A percentile compares a stretch with the other conserved stretches of the same genome.
These are phyloP conservation scores for Vicugna pacos DNA, from an alignment of 2,113 vertebrate genomes.

Conservation along the genomic window DNA sequence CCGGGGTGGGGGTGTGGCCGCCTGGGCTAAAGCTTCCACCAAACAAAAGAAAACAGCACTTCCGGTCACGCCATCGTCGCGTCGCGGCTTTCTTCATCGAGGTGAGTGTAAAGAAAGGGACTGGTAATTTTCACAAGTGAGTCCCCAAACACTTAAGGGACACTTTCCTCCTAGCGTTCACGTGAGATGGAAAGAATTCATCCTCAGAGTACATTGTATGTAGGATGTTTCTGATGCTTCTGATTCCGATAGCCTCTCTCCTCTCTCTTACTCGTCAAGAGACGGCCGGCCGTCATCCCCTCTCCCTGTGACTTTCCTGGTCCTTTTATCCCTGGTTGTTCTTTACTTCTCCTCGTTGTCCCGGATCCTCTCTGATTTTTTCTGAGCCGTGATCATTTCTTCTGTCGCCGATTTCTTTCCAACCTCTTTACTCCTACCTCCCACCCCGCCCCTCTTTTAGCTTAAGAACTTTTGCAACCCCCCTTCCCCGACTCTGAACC, in stretches of 20 bases:
- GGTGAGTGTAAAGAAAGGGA: conserved; percentile 63
- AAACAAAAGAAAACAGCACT: conserved; percentile 41
- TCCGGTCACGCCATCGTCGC: conserved; percentile 16
- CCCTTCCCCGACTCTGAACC: neutral
- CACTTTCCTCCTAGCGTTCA: neutral
- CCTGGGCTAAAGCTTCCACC: neutral
- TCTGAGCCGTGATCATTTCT: neutral
- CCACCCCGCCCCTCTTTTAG: neutral
- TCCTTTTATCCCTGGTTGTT: neutral
- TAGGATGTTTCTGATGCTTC: neutral
- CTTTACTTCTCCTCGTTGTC: conserved; percentile 3
- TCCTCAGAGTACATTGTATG: neutral
- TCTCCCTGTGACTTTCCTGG: neutral
- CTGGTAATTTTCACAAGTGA: neutral
- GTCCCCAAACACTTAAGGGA: neutral
- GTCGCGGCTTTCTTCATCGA: neutral
- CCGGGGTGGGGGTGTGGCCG: neutral
- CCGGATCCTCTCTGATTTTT: neutral
- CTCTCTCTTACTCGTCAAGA: neutral
- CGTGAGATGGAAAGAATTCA: neutral
- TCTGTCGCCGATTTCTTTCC: neutral
- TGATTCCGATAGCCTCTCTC: neutral
- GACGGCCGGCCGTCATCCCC: neutral
- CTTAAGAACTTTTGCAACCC: neutral
- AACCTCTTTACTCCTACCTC: neutral